phyloP scores from a whole-genome alignment of 2,888 invertebrate genomes.

The Ornithoptera priamus region DNA sequence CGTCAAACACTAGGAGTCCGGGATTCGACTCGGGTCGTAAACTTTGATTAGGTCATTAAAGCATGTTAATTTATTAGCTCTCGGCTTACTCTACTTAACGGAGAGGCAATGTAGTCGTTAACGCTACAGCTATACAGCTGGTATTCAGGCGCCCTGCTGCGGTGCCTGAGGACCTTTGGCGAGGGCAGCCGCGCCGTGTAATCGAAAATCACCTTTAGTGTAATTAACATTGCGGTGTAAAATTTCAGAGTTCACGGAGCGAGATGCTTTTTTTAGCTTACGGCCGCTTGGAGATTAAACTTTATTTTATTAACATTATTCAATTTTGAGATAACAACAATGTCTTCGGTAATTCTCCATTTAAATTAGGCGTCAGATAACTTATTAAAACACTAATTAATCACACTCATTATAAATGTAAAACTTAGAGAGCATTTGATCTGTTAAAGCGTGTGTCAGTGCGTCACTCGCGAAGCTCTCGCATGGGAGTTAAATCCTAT shows the following conservation, averaged over 20 bases:
- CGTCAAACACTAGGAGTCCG: slow-evolving; percentile 77
- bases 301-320: slow-evolving; percentile 5
- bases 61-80: slow-evolving; percentile 77
- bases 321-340: neutral
- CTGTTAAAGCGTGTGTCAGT: no score
- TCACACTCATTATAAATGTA: no score
- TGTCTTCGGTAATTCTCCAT: no score
- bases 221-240: slow-evolving; percentile 50
- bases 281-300: slow-evolving; percentile 22
- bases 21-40: slow-evolving; percentile 79
- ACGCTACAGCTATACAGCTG: slow-evolving; percentile 45
- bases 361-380: no score
- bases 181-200: slow-evolving; percentile 49
- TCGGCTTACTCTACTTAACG: slow-evolving; percentile 66
- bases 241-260: slow-evolving; percentile 34
- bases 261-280: slow-evolving; percentile 40
- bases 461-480: no score
- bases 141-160: slow-evolving; percentile 36
- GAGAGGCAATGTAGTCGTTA: slow-evolving; percentile 63
- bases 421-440: no score
- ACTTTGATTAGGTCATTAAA: slow-evolving; percentile 80
- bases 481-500: no score
- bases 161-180: slow-evolving; percentile 53
- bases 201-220: slow-evolving; percentile 71
- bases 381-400: no score